Evolutionary conservation across 2,797 vertebrate genomes (phyloP).

Genomic region (Lepilemur septentrionalis): DNA sequence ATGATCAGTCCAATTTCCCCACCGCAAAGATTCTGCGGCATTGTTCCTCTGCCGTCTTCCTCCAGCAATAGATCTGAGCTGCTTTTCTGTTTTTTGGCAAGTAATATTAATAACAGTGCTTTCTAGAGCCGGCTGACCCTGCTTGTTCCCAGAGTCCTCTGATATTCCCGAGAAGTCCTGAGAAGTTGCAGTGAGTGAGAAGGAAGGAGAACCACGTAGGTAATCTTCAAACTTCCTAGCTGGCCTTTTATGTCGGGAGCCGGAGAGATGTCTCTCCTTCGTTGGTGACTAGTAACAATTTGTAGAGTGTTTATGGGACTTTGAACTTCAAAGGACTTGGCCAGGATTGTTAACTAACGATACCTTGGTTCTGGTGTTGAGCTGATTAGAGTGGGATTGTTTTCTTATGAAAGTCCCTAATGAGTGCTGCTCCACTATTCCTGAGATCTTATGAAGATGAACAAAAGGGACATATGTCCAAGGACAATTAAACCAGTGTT

Average conservation of each 20-base stretch:
- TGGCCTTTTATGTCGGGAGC: not conserved
- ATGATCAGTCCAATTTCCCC: too few species aligned
- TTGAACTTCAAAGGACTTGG: slow-evolving; percentile 54
- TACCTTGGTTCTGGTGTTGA: slow-evolving; percentile 26
- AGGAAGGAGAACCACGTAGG: not conserved
- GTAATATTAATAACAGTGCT: too few species aligned
- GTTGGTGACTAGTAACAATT: slow-evolving; percentile 4
- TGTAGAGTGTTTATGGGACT: slow-evolving; percentile 40
- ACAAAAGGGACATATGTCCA: not conserved
- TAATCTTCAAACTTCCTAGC: not conserved
- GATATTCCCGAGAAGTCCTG: not conserved
- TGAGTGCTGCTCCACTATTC: not conserved
- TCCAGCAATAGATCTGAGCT: not conserved
- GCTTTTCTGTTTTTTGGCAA: not conserved
- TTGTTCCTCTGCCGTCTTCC: not conserved
- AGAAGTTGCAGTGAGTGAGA: not conserved
- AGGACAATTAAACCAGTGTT: slow-evolving; percentile 21
- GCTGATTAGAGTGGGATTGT: not conserved
- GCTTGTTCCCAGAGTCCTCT: not conserved
- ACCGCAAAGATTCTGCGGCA: not conserved
- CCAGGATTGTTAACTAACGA: slow-evolving; percentile 29
- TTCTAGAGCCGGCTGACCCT: not conserved
- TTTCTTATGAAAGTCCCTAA: slow-evolving; percentile 54
- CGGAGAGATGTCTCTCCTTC: slow-evolving; percentile 7
- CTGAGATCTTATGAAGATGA: slow-evolving; percentile 7